Percentiles rank a stretch among this genome's conserved stretches.
These are phyloP conservation scores for Prionace glauca DNA, from an alignment of 2,797 vertebrate genomes.

Conservation along the genomic window DNA sequence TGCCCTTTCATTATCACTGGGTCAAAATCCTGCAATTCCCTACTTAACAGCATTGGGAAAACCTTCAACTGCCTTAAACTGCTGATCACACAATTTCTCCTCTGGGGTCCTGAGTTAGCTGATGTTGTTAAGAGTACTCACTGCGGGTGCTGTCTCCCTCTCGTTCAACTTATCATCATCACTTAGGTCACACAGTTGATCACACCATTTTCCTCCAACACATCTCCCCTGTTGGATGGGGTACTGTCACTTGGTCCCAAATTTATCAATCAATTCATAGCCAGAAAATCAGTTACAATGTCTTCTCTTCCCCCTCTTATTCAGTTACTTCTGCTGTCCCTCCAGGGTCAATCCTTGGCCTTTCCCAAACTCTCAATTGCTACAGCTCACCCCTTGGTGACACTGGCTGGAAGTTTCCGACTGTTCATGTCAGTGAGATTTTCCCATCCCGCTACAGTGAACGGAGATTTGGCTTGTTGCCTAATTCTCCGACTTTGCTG, in stretches of 20 bases:
- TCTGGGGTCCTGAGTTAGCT: not conserved
- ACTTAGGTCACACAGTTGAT: too few species aligned
- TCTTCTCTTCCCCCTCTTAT: not conserved
- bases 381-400: not conserved
- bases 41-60: not conserved
- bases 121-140: not conserved
- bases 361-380: not conserved
- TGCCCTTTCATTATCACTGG: not conserved
- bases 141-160: not conserved
- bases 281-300: not conserved
- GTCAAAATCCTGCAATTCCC: not conserved
- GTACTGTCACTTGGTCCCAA: not conserved
- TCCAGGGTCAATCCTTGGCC: not conserved
- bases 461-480: too few species aligned
- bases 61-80: not conserved
- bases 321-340: too few species aligned
- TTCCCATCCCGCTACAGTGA: too few species aligned
- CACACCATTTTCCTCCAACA: not conserved
- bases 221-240: not conserved
- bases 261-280: not conserved
- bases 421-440: too few species aligned
- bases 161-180: not conserved
- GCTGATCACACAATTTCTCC: not conserved
- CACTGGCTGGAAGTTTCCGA: too few species aligned
- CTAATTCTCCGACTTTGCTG: too few species aligned